Evolutionary conservation across 2,888 invertebrate species (phyloP).

Genomic region (Euphydryas editha): DNA sequence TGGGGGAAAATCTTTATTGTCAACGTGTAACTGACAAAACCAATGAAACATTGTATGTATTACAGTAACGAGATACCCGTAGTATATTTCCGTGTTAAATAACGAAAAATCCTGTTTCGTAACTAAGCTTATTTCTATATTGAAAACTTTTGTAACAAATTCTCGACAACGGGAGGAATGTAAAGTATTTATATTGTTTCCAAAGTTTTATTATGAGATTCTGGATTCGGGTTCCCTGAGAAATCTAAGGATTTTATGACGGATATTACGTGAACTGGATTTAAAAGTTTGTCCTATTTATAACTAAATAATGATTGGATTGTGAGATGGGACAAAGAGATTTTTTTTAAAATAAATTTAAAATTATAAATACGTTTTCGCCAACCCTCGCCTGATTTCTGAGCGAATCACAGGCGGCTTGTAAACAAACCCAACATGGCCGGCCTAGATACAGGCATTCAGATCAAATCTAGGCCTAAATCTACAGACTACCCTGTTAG

Average conservation of each 20-base stretch:
- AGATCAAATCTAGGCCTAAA: conserved; percentile 17
- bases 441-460: conserved; percentile 22
- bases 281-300: not conserved
- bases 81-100: not conserved
- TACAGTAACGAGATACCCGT: not conserved
- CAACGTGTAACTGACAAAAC: not conserved
- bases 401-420: conserved; percentile 14
- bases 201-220: not conserved
- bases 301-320: not conserved
- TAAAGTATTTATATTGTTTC: conserved; percentile 1
- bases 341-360: no score
- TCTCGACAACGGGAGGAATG: not conserved
- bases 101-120: not conserved
- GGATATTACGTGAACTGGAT: not conserved
- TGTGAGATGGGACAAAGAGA: no score
- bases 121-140: not conserved
- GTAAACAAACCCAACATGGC: conserved; percentile 22
- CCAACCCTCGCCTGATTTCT: conserved; percentile 17
- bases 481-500: conserved; percentile 7
- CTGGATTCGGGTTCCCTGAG: not conserved
- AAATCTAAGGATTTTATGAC: not conserved
- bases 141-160: not conserved
- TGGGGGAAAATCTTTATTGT: not conserved
- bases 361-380: not conserved
- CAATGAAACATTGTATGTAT: not conserved